phyloP scores from a whole-genome alignment of 2,113 vertebrate species.

The Myotis davidii region DNA sequence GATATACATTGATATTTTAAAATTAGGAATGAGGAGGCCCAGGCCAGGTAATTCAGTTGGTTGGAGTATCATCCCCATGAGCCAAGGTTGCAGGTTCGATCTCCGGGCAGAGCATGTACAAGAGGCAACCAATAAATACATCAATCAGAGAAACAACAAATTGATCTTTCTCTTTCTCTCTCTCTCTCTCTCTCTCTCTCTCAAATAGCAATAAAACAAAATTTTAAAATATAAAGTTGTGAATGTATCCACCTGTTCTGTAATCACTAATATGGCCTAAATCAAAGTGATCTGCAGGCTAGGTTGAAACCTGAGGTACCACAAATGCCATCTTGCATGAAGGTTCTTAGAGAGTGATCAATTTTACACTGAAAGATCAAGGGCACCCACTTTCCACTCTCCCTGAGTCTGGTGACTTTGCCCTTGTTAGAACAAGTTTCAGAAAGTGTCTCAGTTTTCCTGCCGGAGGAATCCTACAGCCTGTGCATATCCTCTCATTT shows the following conservation, averaged over 20 bases:
- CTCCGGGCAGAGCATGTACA: background rate
- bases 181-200: background rate
- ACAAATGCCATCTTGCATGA: background rate
- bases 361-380: background rate
- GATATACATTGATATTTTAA: background rate
- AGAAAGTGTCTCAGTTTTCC: background rate
- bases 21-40: background rate
- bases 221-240: background rate
- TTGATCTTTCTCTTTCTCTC: background rate
- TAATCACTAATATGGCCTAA: background rate
- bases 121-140: background rate
- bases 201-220: background rate
- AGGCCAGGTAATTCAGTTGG: background rate
- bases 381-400: background rate
- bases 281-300: background rate
- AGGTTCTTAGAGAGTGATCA: background rate
- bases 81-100: background rate
- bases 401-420: background rate
- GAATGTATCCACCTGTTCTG: background rate
- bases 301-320: background rate
- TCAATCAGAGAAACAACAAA: background rate
- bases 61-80: background rate
- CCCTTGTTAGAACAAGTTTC: background rate
- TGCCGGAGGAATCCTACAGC: background rate
- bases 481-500: background rate